These are phyloP conservation scores for Dorcus hopei DNA, from an alignment of 2,888 invertebrate genomes.

Conservation along the genomic window DNA sequence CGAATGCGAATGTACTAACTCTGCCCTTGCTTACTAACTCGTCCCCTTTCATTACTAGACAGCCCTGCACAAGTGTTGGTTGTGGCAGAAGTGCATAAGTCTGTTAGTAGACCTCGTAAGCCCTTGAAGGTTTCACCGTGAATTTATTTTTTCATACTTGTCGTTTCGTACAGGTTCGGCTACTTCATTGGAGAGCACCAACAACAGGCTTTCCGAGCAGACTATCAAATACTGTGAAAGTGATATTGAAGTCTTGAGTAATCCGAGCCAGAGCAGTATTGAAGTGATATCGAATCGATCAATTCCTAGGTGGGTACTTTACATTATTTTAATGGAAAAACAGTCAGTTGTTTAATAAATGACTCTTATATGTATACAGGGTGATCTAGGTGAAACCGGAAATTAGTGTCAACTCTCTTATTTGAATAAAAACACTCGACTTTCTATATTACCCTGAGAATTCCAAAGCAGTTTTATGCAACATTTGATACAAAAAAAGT, in stretches of 20 bases:
- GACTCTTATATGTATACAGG: not conserved
- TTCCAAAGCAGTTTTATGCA: too few species aligned
- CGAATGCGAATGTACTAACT: not conserved
- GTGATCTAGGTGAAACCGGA: too few species aligned
- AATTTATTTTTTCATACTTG: not conserved
- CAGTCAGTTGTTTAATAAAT: too few species aligned
- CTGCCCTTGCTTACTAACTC: too few species aligned
- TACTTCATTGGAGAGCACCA: conserved; percentile 21
- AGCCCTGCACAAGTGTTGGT: conserved; percentile 9
- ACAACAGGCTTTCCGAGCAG: not conserved
- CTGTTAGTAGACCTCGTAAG: conserved; percentile 15
- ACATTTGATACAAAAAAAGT: too few species aligned
- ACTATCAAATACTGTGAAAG: conserved; percentile 51
- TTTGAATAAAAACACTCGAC: too few species aligned
- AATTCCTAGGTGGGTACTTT: conserved; percentile 13
- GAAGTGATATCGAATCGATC: conserved; percentile 53
- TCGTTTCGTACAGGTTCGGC: conserved; percentile 25
- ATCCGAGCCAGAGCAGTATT: conserved; percentile 69
- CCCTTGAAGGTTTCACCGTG: not conserved
- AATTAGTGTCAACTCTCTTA: too few species aligned
- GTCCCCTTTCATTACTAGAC: too few species aligned
- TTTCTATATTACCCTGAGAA: too few species aligned
- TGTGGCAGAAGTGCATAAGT: conserved; percentile 15
- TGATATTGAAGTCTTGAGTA: conserved; percentile 68
- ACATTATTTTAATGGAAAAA: not conserved